Conservation (phyloP, 2,113 vertebrate genomes). For the Acrocephalus kingi region DNA sequence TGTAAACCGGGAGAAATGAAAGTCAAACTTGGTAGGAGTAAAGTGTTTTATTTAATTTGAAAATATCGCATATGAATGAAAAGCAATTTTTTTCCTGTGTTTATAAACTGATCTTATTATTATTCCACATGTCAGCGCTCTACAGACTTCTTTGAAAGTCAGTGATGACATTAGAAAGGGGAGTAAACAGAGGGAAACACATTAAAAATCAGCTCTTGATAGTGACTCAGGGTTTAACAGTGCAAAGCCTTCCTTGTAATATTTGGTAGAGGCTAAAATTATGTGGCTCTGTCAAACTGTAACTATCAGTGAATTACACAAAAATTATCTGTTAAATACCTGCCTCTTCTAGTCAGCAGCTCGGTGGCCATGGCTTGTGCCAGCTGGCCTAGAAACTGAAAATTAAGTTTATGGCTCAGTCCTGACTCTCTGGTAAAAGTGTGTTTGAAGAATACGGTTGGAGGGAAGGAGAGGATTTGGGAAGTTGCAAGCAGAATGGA, state of each 20-base stretch:
- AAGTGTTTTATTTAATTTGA: not conserved
- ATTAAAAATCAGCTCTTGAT: not conserved
- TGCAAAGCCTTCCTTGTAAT: not conserved
- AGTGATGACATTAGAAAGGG: not conserved
- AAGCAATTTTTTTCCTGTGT: not conserved
- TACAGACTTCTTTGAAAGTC: not conserved
- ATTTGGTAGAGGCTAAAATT: not conserved
- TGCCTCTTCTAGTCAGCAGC: not conserved
- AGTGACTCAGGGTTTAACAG: not conserved
- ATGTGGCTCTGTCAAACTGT: not conserved
- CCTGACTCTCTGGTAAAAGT: not conserved
- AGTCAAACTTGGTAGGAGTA: not conserved
- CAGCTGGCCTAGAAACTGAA: not conserved
- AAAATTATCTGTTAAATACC: conserved; percentile 15
- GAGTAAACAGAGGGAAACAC: not conserved
- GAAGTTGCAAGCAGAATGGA: not conserved
- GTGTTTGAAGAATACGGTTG: not conserved
- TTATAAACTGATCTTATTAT: not conserved
- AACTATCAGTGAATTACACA: not conserved
- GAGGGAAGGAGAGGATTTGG: not conserved
- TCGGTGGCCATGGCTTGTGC: not conserved
- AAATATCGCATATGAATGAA: not conserved
- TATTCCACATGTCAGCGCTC: not conserved
- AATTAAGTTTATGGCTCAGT: not conserved
- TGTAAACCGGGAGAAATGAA: not conserved